Evolutionary conservation across 2,113 vertebrate genomes (phyloP).

Genomic region (Aythya baeri): DNA sequence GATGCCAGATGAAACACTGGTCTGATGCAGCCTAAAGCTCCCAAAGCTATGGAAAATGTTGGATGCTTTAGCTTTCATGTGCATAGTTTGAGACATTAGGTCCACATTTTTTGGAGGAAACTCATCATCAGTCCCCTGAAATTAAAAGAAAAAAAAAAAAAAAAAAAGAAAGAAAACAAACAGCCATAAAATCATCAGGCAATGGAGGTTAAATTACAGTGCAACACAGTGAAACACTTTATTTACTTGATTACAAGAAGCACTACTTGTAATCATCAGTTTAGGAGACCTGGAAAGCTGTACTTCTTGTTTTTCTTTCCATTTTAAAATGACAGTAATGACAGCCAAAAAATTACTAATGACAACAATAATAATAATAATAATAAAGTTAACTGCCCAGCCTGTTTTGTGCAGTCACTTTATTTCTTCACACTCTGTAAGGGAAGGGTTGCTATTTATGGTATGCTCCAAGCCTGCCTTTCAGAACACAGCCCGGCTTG

Average conservation of each 20-base stretch:
- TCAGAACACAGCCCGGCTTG: conserved; percentile 24
- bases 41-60: not conserved
- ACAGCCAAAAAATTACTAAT: not conserved
- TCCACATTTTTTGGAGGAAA: not conserved
- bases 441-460: conserved; percentile 35
- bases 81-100: not conserved
- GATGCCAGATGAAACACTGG: not conserved
- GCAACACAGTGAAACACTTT: not conserved
- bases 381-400: not conserved
- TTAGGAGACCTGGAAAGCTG: not conserved
- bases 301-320: not conserved
- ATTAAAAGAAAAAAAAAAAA: not conserved
- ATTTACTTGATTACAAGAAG: not conserved
- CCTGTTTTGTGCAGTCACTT: not conserved
- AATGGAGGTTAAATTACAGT: not conserved
- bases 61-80: not conserved
- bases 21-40: not conserved
- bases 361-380: not conserved
- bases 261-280: not conserved
- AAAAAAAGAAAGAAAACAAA: not conserved
- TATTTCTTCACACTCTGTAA: not conserved
- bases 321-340: not conserved
- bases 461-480: conserved; percentile 3
- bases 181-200: not conserved
- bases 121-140: not conserved